These are phyloP conservation scores for Cataglyphis hispanica DNA, from an alignment of 1,140 invertebrate species.

Conservation along the genomic window DNA sequence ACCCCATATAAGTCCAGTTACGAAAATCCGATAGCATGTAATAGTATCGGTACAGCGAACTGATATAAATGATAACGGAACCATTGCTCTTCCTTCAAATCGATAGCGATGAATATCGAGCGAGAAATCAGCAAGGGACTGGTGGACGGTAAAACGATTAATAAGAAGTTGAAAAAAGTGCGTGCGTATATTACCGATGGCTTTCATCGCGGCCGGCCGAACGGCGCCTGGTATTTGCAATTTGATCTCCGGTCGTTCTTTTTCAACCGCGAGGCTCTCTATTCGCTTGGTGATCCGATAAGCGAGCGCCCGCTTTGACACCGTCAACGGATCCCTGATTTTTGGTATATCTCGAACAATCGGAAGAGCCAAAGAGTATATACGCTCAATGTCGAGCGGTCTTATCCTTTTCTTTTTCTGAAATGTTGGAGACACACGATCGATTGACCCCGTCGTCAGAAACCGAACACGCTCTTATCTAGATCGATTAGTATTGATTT, in stretches of 20 bases:
- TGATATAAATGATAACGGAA: background rate
- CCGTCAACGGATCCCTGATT: conserved; percentile 69
- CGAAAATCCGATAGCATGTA: conserved; percentile 34
- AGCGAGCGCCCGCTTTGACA: conserved; percentile 70
- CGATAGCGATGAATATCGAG: conserved; percentile 3
- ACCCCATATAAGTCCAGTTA: conserved; percentile 43
- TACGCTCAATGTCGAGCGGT: conserved; percentile 50
- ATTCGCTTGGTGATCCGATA: conserved; percentile 74
- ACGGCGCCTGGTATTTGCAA: conserved; percentile 72
- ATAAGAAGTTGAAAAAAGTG: background rate
- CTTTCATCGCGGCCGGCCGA: conserved; percentile 65
- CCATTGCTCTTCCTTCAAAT: background rate
- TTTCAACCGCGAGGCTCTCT: conserved; percentile 54
- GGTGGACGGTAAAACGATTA: background rate
- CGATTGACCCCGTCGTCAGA: background rate
- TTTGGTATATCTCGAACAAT: conserved; percentile 18
- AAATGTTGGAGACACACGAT: conserved; percentile 58
- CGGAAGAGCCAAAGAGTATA: conserved; percentile 72
- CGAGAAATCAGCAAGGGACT: conserved; percentile 18
- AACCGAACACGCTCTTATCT: conserved; percentile 22
- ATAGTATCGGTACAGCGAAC: conserved; percentile 7
- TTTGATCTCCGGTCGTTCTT: background rate
- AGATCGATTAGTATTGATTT: conserved; percentile 50
- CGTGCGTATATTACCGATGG: conserved; percentile 61
- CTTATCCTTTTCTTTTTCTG: conserved; percentile 65